Conservation (phyloP, 2,888 invertebrate species). For the Herminia tarsipennalis region DNA sequence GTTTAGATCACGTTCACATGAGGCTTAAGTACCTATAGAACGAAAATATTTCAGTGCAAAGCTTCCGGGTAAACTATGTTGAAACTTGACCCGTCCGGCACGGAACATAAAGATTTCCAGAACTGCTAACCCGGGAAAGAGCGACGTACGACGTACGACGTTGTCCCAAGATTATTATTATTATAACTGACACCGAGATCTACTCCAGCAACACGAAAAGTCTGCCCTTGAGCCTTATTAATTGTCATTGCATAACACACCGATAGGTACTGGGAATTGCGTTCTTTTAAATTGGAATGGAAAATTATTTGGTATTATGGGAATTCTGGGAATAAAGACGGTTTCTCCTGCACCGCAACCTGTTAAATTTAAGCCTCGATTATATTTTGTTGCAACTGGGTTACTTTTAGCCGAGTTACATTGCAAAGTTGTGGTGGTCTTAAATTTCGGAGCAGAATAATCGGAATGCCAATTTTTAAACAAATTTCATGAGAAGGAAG, state of each 20-base stretch:
- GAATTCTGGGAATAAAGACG: too few relatives aligned
- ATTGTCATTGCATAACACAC: too few relatives aligned
- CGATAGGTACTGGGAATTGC: too few relatives aligned
- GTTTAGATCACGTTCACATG: slow-evolving; percentile 2
- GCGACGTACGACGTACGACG: slow-evolving; percentile 10
- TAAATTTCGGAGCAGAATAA: too few relatives aligned
- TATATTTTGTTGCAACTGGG: too few relatives aligned
- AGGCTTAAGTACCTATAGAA: slow-evolving; percentile 9
- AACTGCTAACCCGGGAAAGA: not conserved
- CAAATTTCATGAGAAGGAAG: slow-evolving; percentile 26
- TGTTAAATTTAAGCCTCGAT: too few relatives aligned
- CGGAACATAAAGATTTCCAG: not conserved
- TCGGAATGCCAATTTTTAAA: slow-evolving; percentile 24
- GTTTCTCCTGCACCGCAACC: too few relatives aligned
- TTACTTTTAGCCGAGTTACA: too few relatives aligned
- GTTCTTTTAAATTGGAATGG: too few relatives aligned
- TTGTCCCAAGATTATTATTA: too few relatives aligned
- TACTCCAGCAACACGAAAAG: slow-evolving; percentile 10
- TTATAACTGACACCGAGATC: slow-evolving; percentile 7
- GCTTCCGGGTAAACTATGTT: slow-evolving; percentile 11
- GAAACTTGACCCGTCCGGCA: not conserved
- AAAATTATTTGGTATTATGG: too few relatives aligned
- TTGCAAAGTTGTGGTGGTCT: too few relatives aligned
- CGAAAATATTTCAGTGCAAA: slow-evolving; percentile 9
- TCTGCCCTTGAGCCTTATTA: slow-evolving; percentile 23